phyloP scores from a whole-genome alignment of 1,140 invertebrate species.

The Panulirus ornatus region DNA sequence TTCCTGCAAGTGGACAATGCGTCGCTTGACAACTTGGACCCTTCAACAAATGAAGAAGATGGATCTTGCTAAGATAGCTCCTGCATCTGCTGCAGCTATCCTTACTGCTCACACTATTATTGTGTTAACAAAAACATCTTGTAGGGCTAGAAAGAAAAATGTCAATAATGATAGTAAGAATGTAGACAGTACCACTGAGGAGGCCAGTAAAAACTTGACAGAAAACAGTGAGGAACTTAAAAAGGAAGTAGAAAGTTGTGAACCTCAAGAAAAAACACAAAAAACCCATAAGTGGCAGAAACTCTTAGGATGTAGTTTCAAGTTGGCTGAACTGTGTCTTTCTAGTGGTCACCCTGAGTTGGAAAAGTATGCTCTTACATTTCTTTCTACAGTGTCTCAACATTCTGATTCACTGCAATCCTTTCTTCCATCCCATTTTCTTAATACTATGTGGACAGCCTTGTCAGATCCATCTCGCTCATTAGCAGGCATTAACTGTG shows the following conservation, averaged over 20 bases:
- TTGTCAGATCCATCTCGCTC: background rate
- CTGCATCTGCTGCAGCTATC: slow-evolving; percentile 30
- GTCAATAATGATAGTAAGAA: background rate
- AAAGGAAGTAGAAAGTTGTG: background rate
- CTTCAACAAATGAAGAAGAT: slow-evolving; percentile 31
- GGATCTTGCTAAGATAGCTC: slow-evolving; percentile 40
- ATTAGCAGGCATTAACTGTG: background rate
- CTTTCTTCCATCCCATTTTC: slow-evolving; percentile 17
- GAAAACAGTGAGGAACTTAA: background rate
- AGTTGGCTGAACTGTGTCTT: slow-evolving; percentile 39
- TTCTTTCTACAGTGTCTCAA: background rate
- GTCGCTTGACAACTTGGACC: slow-evolving; percentile 30
- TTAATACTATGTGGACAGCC: slow-evolving; percentile 18
- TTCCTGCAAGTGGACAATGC: background rate
- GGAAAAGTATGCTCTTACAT: slow-evolving; percentile 33
- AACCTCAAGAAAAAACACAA: background rate
- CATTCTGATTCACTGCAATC: slow-evolving; percentile 1
- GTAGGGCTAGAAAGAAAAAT: background rate
- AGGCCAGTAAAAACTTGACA: background rate
- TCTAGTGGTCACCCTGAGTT: slow-evolving; percentile 26
- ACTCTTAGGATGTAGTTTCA: slow-evolving; percentile 27
- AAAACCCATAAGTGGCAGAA: slow-evolving; percentile 44
- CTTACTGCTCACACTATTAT: slow-evolving; percentile 54
- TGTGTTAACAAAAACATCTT: background rate
- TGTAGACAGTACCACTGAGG: background rate